Conservation (phyloP, 2,888 invertebrate species). For the Masnerella sp. region DNA sequence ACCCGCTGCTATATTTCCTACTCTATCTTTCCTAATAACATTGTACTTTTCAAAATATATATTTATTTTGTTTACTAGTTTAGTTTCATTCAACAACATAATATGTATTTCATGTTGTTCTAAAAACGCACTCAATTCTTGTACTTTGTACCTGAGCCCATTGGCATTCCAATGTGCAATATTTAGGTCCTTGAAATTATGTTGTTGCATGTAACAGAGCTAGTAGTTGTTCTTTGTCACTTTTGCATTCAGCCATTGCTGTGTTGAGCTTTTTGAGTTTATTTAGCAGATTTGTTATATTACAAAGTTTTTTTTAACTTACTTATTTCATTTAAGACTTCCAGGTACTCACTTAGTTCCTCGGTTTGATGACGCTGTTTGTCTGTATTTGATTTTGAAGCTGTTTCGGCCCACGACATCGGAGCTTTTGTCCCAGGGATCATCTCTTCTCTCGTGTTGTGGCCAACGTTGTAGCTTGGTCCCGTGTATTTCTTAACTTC, state of each 20-base stretch:
- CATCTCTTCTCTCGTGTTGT: no score
- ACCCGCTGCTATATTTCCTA: background rate
- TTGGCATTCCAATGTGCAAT: constrained; percentile 37
- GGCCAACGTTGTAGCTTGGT: no score
- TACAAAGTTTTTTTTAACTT: constrained; percentile 12
- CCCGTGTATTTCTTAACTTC: no score
- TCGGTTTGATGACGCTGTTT: no score
- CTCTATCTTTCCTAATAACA: constrained; percentile 5
- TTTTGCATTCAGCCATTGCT: background rate
- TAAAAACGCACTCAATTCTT: constrained; percentile 17
- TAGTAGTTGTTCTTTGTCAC: constrained; percentile 4
- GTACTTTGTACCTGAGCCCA: constrained; percentile 12
- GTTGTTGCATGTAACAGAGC: constrained; percentile 1
- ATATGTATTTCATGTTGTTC: constrained; percentile 13
- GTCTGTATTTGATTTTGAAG: no score
- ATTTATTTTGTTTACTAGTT: background rate
- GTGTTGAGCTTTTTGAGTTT: background rate
- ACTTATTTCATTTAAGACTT: no score
- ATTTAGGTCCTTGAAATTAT: background rate
- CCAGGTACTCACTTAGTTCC: no score
- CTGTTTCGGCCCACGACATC: no score
- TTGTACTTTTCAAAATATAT: background rate
- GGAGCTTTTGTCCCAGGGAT: no score
- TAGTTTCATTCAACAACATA: constrained; percentile 23
- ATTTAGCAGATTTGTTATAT: background rate